Evolutionary conservation across 53 echinoderm and acorn worm species (phyloP), one percentile per base, ranked within the genome.

Genomic region (Apostichopus leukothele): DNA sequence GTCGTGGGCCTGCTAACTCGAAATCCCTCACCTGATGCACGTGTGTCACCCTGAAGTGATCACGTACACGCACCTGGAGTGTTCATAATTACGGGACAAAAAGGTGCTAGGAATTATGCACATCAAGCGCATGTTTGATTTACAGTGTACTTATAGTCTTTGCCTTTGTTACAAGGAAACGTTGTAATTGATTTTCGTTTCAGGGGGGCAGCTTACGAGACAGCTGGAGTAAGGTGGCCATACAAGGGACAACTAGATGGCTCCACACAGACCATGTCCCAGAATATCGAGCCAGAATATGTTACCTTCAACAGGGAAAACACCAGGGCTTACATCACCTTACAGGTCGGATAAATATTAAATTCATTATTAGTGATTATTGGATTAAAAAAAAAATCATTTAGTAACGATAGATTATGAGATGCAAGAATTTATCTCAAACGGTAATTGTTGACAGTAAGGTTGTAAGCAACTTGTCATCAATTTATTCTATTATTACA

Each of bases 201-300:
- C 76, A 96, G 96, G 66, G 96, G 89, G 60, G 83, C 89, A 67
- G 88, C 90, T 21, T 93, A 95, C 76, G 92, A 89, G 68, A 76
- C 39, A 3, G 91, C 83, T 26, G 95, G 95, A 50, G 89, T 96
- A 0, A 91, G 96, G 16, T 90, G 91, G 83, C 91, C 93, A 5
- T 95, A 95, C 90, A 91, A 78, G 50, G 96, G 96, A 16, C 91
- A 96, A 67, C 74, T 94, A 51, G 90, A 92, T 53, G 86, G 73
- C 14, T 86, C 74, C 9, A 83, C 92, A 77, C 78, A 91, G 50
- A 91, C 89, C 10, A 79, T 96, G 74, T 95, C 96, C 18, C 92
- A 89, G 91, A 91, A 91, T 60, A 77, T 96, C 50, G 96, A 96
- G 87, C 96, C 96, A 71, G 89, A 92, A 79, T 92, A 91, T 78